Conservation (phyloP, 2,888 invertebrate genomes). For the Drosophila silvestris region DNA sequence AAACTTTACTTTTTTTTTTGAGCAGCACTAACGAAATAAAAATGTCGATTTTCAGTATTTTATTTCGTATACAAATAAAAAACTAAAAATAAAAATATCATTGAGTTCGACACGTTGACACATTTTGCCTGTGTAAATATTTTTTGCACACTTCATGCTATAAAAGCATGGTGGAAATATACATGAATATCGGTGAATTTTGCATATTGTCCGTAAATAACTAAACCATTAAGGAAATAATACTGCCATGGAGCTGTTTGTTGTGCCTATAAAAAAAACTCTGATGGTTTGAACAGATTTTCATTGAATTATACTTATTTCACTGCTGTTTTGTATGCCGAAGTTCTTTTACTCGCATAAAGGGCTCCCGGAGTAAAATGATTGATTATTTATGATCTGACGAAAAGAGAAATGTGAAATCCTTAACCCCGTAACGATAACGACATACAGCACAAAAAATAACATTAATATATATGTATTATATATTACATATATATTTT, state of each 20-base stretch:
- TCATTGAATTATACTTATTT: constrained; percentile 15
- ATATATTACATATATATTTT: constrained; percentile 32
- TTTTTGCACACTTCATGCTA: not conserved
- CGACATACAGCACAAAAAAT: constrained; percentile 25
- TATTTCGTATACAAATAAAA: not conserved
- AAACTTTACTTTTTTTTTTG: not conserved
- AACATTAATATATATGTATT: constrained; percentile 22
- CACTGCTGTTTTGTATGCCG: constrained; percentile 14
- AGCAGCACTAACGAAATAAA: constrained; percentile 4
- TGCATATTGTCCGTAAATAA: constrained; percentile 2
- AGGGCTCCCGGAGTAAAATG: constrained; percentile 52
- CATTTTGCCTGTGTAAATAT: constrained; percentile 33
- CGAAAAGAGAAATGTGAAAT: constrained; percentile 36
- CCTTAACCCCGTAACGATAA: constrained; percentile 54
- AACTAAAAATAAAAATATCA: not conserved
- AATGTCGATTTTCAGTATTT: constrained; percentile 17
- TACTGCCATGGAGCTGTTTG: not conserved
- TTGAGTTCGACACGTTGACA: constrained; percentile 21
- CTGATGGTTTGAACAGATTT: constrained; percentile 15
- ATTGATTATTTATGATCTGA: constrained; percentile 64
- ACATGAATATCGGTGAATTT: constrained; percentile 5
- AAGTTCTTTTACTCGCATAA: constrained; percentile 19
- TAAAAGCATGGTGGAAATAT: not conserved
- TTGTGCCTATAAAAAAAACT: not conserved
- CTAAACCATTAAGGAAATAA: constrained; percentile 5